Evolutionary conservation across 2,888 invertebrate species (phyloP), one percentile per base, ranked within the genome.

Genomic region (Ligdia adustata): DNA sequence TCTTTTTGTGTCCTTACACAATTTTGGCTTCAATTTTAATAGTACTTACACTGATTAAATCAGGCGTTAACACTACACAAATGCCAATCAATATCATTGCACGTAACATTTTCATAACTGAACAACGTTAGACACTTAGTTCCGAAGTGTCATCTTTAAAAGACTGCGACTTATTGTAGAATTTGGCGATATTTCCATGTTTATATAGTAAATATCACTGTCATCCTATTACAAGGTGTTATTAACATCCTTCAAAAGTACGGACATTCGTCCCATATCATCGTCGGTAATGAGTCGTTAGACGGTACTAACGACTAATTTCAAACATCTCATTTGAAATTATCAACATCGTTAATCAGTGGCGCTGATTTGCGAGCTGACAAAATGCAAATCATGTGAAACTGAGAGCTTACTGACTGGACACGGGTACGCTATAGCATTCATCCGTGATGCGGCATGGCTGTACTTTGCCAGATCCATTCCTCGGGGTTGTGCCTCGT

Each of bases 101-200:
- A 29, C 64, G 69, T 5, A 62, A 60, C 83, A 83, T 83, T 60
- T 68, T 77, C 16, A 5, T 3, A 14, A 15, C 3, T 9, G 7
- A 4, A 6, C 9, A 14, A 3, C 13, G 7, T 9, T n/a, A 11
- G 4, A 3, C 2, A 12, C n/a, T 1, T 3, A 15, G 9, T 6
- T 14, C 15, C 20, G 24, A 9, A 28, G 45, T 38, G 14, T 9
- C 24, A 26, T 48, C 46, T 43, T 4, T 37, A 11, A 42, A 62
- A 37, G 50, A 33, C 40, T 22, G 46, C 26, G 29, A 45, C 33
- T 38, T 39, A 58, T 57, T 60, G 55, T 39, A 31, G 28, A 44
- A 38, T 45, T 37, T 39, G 48, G 46, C 28, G 47, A 44, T 27
- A 16, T 16, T 45, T 39, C 37, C n/a, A 47, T 54, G 55, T 58